Percentiles rank a stretch among this genome's conserved stretches.
These are phyloP conservation scores for Stichopus horrens DNA, from an alignment of 53 echinoderm and acorn worm species.

Conservation along the genomic window DNA sequence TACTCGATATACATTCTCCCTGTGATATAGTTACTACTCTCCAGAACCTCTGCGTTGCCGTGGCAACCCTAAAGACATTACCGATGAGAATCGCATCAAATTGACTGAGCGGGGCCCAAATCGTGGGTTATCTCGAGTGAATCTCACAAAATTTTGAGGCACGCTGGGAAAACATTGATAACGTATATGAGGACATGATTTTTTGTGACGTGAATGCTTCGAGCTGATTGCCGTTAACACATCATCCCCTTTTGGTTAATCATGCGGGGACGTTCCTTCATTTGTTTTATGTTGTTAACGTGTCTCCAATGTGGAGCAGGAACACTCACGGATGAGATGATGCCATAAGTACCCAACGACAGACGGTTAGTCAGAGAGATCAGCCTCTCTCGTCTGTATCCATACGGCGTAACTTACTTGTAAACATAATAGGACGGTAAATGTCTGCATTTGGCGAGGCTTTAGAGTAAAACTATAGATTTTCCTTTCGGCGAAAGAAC, in stretches of 20 bases:
- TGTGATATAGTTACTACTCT: not conserved
- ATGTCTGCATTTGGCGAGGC: too few relatives aligned
- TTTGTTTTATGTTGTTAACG: not conserved
- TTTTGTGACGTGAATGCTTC: not conserved
- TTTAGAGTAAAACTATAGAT: too few relatives aligned
- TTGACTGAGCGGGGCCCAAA: conserved; percentile 10
- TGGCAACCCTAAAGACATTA: conserved; percentile 2
- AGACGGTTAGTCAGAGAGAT: too few relatives aligned
- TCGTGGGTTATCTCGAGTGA: conserved; percentile 5
- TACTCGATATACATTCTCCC: not conserved
- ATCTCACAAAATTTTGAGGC: conserved; percentile 2
- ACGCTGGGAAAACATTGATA: not conserved
- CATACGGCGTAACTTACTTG: too few relatives aligned
- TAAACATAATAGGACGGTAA: too few relatives aligned
- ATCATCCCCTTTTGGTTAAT: not conserved
- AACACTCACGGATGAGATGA: too few relatives aligned
- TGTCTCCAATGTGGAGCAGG: too few relatives aligned
- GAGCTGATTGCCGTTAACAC: not conserved
- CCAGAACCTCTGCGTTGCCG: not conserved
- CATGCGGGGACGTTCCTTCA: not conserved
- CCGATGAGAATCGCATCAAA: not conserved
- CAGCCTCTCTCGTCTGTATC: too few relatives aligned
- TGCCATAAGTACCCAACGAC: too few relatives aligned
- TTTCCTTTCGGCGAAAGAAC: too few relatives aligned
- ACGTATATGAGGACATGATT: not conserved